A percentile compares a stretch with the other conserved stretches of the same genome.
These are phyloP conservation scores for Hirtodrosophila histrioides DNA, from an alignment of 2,888 invertebrate genomes.

Conservation along the genomic window DNA sequence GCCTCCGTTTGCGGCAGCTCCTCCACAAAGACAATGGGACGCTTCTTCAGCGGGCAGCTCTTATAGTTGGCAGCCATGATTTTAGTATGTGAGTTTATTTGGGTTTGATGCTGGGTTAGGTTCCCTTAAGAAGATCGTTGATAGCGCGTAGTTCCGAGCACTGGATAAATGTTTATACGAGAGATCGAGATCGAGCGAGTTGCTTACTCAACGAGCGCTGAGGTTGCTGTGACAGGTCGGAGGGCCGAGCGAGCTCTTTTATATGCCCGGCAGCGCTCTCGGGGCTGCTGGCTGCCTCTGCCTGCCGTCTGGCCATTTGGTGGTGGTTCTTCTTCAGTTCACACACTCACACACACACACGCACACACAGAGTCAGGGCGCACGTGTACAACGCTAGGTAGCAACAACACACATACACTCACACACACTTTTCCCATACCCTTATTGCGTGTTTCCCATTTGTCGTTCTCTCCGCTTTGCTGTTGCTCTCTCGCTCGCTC, in stretches of 20 bases:
- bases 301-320: slow-evolving; percentile 65
- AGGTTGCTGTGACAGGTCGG: slow-evolving; percentile 83
- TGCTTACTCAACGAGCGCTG: slow-evolving; percentile 81
- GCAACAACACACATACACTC: slow-evolving; percentile 41
- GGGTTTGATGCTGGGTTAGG: neutral
- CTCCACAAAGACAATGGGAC: slow-evolving; percentile 90
- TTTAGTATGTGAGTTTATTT: slow-evolving; percentile 8
- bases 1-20: slow-evolving; percentile 83
- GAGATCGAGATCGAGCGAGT: slow-evolving; percentile 30
- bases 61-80: slow-evolving; percentile 88
- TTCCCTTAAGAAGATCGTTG: slow-evolving; percentile 12
- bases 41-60: slow-evolving; percentile 95
- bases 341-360: slow-evolving; percentile 42
- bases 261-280: slow-evolving; percentile 61
- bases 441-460: slow-evolving; percentile 76
- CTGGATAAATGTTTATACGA: slow-evolving; percentile 8
- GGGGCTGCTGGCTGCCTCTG: slow-evolving; percentile 44
- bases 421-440: slow-evolving; percentile 67
- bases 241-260: slow-evolving; percentile 73
- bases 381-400: slow-evolving; percentile 69
- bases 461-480: slow-evolving; percentile 19
- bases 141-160: slow-evolving; percentile 44
- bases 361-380: slow-evolving; percentile 37
- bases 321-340: slow-evolving; percentile 72
- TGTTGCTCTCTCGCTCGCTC: slow-evolving; percentile 40